Evolutionary conservation across 2,113 vertebrate species (phyloP).

Genomic region (Aegotheles bennettii): DNA sequence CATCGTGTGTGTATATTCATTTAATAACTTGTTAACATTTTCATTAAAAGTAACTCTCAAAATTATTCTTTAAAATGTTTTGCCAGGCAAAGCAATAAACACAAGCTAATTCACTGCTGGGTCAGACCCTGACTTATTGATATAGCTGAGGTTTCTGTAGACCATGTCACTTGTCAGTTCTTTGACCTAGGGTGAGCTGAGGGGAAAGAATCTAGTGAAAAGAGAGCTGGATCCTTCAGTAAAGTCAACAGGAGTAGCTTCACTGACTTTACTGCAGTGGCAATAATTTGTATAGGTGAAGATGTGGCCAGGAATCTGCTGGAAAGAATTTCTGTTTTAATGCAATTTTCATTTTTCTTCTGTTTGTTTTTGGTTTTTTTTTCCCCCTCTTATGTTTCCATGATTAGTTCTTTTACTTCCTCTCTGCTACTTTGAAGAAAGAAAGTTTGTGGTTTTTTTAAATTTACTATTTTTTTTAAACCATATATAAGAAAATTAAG

Average conservation of each 20-base stretch:
- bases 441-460: neutral
- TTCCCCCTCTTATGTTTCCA: neutral
- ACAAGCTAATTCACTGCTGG: neutral
- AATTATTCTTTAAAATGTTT: neutral
- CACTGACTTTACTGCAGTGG: neutral
- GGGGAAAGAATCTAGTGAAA: neutral
- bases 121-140: neutral
- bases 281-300: neutral
- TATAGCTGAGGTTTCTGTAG: neutral
- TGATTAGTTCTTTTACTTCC: neutral
- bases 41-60: neutral
- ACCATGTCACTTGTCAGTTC: neutral
- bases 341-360: neutral
- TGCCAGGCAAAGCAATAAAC: neutral
- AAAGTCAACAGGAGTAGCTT: neutral
- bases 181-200: neutral
- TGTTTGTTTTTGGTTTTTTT: neutral
- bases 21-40: slow-evolving; percentile 16
- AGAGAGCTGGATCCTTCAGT: neutral
- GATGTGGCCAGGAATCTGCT: neutral
- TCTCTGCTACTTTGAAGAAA: neutral
- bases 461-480: neutral
- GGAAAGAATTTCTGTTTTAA: neutral
- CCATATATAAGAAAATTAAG: neutral
- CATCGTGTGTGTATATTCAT: neutral